Conservation (phyloP, 2,113 vertebrate genomes). For the Neotoma lepida region DNA sequence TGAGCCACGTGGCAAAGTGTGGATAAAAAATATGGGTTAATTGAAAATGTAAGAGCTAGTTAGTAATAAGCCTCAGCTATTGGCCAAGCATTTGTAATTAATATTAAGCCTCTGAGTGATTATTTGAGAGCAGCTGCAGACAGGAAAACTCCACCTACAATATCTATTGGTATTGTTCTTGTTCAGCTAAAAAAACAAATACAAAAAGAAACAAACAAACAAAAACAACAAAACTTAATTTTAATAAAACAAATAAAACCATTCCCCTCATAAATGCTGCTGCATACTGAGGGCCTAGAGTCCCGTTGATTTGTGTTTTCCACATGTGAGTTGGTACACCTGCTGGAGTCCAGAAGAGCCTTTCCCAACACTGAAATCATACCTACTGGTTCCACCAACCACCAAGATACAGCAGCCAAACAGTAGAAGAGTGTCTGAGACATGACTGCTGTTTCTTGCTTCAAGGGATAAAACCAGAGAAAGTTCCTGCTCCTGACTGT, state of each 20-base stretch:
- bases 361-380: background rate
- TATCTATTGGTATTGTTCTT: background rate
- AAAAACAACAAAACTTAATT: background rate
- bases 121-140: too few species aligned
- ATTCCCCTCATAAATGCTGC: background rate
- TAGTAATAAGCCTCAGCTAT: too few species aligned
- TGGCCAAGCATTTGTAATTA: too few species aligned
- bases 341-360: background rate
- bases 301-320: background rate
- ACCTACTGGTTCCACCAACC: background rate
- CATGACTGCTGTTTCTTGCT: accelerated
- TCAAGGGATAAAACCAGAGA: background rate
- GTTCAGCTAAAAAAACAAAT: background rate
- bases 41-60: too few species aligned
- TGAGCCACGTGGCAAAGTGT: too few species aligned
- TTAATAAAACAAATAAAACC: background rate
- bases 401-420: background rate
- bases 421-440: background rate
- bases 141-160: too few species aligned
- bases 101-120: too few species aligned
- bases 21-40: too few species aligned
- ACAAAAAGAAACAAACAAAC: too few species aligned
- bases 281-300: background rate
- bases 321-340: background rate
- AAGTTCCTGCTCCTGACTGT: background rate